Percentiles rank a stretch among this genome's conserved stretches.
phyloP scores from a whole-genome alignment of 2,797 vertebrate species.

The Pantherophis alleghaniensis region DNA sequence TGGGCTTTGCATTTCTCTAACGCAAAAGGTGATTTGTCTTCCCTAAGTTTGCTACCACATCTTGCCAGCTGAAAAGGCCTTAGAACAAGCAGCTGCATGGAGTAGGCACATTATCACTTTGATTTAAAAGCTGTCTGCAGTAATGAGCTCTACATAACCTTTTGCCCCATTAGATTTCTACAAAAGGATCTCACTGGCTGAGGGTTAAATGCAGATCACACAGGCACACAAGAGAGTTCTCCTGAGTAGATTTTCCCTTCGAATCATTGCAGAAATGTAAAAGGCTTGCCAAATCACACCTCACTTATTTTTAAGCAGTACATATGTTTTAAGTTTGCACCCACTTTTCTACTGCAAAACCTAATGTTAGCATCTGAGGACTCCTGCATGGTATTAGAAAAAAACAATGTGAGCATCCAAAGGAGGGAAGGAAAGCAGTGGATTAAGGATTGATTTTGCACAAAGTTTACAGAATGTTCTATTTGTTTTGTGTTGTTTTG shows the following conservation, averaged over 20 bases:
- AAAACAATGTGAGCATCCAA: constrained; percentile 62
- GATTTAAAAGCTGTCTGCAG: constrained; percentile 59
- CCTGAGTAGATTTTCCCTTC: constrained; percentile 50
- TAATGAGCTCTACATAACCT: constrained; percentile 62
- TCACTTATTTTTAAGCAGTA: constrained; percentile 78
- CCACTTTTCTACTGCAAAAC: constrained; percentile 91
- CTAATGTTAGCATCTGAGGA: constrained; percentile 85
- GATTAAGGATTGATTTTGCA: constrained; percentile 7
- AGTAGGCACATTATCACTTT: constrained; percentile 58
- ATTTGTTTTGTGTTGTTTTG: neutral
- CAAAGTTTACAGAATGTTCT: neutral
- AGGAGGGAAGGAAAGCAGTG: constrained; percentile 60
- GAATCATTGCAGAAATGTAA: constrained; percentile 6
- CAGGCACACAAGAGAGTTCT: constrained; percentile 44
- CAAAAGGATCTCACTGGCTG: constrained; percentile 59
- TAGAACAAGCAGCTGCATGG: constrained; percentile 57
- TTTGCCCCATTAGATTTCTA: constrained; percentile 56
- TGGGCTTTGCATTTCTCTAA: neutral
- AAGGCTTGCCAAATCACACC: constrained; percentile 77
- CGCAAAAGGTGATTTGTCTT: constrained; percentile 23
- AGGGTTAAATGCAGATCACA: constrained; percentile 59
- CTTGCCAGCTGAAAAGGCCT: constrained; percentile 38
- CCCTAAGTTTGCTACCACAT: constrained; percentile 25
- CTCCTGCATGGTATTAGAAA: constrained; percentile 89
- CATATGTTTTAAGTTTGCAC: constrained; percentile 99